These are phyloP conservation scores for Dreissena rostriformis DNA, from an alignment of 1,140 invertebrate species.

Conservation along the genomic window DNA sequence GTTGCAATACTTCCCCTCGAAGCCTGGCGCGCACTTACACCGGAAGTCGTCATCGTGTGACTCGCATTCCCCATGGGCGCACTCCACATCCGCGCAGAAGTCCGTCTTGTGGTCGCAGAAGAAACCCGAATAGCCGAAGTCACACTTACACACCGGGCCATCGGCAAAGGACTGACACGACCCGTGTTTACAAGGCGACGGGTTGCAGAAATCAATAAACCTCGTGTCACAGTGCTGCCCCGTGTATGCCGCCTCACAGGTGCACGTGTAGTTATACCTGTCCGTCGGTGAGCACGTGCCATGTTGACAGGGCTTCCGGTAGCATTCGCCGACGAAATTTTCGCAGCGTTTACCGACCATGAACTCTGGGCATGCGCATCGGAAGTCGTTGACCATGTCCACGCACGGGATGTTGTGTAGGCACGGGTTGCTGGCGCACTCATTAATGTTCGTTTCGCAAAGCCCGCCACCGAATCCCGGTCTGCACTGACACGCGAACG, in stretches of 20 bases:
- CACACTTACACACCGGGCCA: conserved; percentile 26
- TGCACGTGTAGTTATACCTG: conserved; percentile 25
- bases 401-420: conserved; percentile 25
- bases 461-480: conserved; percentile 26
- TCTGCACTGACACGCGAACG: background rate
- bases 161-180: conserved; percentile 6
- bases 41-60: conserved; percentile 1
- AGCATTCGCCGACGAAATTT: conserved; percentile 8
- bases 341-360: conserved; percentile 33
- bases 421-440: conserved; percentile 30
- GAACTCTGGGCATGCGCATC: conserved; percentile 13
- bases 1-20: conserved; percentile 59
- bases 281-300: conserved; percentile 28
- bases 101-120: conserved; percentile 42
- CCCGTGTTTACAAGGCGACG: conserved; percentile 37
- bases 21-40: conserved; percentile 18
- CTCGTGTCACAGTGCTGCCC: conserved; percentile 20
- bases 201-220: conserved; percentile 26
- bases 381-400: conserved; percentile 18
- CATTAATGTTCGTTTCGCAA: conserved; percentile 39
- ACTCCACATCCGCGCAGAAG: conserved; percentile 51
- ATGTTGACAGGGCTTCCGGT: conserved; percentile 20
- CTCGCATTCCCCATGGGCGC: conserved; percentile 43
- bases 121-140: conserved; percentile 29
- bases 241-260: conserved; percentile 31